phyloP scores from a whole-genome alignment of 1,140 invertebrate species.

The Anoplophora glabripennis region DNA sequence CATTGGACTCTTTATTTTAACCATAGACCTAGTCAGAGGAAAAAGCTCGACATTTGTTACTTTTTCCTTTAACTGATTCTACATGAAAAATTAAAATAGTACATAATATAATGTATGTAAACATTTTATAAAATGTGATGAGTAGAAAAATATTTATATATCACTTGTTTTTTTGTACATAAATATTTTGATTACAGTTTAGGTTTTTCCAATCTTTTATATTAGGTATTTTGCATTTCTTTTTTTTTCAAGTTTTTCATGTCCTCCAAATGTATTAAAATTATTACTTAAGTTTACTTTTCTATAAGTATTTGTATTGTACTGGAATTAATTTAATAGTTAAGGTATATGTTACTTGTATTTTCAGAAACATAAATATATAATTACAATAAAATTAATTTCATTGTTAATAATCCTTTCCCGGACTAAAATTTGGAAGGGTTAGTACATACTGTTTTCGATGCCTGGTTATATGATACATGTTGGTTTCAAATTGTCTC shows the following conservation, averaged over 20 bases:
- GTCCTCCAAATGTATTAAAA: conserved; percentile 2
- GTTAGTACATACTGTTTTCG: too few relatives aligned
- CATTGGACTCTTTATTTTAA: conserved; percentile 7
- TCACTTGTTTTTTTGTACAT: conserved; percentile 20
- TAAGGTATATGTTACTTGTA: conserved; percentile 26
- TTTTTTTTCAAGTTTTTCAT: too few relatives aligned
- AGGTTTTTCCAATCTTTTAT: background rate
- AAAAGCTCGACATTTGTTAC: background rate
- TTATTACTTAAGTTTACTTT: conserved; percentile 17
- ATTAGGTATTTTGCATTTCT: conserved; percentile 7
- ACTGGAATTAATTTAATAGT: conserved; percentile 14
- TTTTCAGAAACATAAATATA: conserved; percentile 7
- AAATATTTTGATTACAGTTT: conserved; percentile 7
- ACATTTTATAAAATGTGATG: conserved; percentile 18
- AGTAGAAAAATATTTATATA: conserved; percentile 15
- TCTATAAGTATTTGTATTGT: conserved; percentile 21
- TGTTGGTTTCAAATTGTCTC: too few relatives aligned
- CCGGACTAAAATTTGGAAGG: too few relatives aligned
- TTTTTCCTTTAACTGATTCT: conserved; percentile 10
- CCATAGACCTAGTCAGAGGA: conserved; percentile 15
- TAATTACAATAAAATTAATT: too few relatives aligned
- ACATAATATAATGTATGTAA: conserved; percentile 16
- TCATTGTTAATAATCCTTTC: too few relatives aligned
- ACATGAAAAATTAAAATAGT: conserved; percentile 7
- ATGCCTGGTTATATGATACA: too few relatives aligned